phyloP scores from a whole-genome alignment of 2,113 vertebrate species.

The Gambusia affinis region DNA sequence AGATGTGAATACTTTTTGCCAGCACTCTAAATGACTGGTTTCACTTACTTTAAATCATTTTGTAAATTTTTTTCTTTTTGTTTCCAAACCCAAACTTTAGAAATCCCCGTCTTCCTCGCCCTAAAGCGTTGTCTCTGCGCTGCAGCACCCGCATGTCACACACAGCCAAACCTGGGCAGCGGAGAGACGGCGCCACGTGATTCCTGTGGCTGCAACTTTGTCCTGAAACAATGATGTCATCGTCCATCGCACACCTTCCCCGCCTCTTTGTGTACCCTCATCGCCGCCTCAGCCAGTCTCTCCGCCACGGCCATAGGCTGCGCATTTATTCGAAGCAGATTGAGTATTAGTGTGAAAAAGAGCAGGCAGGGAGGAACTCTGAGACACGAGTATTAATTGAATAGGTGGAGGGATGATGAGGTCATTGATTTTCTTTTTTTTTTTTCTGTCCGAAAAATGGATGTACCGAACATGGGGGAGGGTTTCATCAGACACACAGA shows the following conservation, averaged over 20 bases:
- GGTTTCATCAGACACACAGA: slow-evolving; percentile 70
- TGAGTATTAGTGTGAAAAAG: slow-evolving; percentile 33
- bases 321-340: slow-evolving; percentile 60
- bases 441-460: slow-evolving; percentile 43
- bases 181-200: slow-evolving; percentile 34
- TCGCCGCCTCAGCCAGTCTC: slow-evolving; percentile 53
- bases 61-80: no score
- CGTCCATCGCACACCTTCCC: slow-evolving; percentile 61
- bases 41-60: neutral
- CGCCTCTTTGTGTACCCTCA: slow-evolving; percentile 61
- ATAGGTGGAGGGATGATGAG: slow-evolving; percentile 67
- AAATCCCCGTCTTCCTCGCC: neutral
- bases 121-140: no score
- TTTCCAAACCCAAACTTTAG: neutral
- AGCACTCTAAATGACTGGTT: neutral
- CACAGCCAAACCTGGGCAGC: neutral
- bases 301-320: slow-evolving; percentile 37
- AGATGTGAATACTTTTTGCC: no score
- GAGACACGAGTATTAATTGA: slow-evolving; percentile 51
- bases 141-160: neutral
- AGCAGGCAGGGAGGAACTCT: slow-evolving; percentile 23
- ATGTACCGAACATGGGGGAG: slow-evolving; percentile 54
- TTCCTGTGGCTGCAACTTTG: slow-evolving; percentile 62
- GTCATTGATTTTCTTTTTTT: slow-evolving; percentile 50
- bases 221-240: slow-evolving; percentile 77